phyloP scores from a whole-genome alignment of 2,888 invertebrate genomes.

The Tenthredo amoena region DNA sequence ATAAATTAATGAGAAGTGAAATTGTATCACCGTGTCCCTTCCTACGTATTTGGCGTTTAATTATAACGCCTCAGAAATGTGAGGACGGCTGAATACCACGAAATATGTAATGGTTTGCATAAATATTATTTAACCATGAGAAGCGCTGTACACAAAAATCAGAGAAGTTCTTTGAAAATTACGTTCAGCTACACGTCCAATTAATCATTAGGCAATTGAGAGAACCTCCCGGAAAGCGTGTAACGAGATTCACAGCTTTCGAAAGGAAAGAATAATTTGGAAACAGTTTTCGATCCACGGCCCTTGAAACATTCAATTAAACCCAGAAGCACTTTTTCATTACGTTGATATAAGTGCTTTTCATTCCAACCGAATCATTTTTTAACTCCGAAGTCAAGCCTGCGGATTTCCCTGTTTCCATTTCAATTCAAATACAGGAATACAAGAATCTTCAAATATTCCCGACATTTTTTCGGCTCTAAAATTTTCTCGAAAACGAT shows the following conservation, averaged over 20 bases:
- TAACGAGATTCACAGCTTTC: not conserved
- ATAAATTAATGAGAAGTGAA: constrained; percentile 20
- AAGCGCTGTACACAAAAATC: not conserved
- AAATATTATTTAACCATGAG: not conserved
- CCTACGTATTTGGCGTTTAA: not conserved
- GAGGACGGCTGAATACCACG: not conserved
- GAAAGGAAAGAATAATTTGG: not conserved
- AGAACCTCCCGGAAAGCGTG: not conserved
- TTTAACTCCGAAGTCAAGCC: not conserved
- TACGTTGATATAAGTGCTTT: not conserved
- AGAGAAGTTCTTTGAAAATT: not conserved
- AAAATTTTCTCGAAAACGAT: too few species aligned
- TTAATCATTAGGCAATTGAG: not conserved
- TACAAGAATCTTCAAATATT: not conserved
- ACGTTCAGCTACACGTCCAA: not conserved
- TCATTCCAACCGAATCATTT: not conserved
- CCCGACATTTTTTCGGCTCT: not conserved
- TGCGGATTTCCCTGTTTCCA: not conserved
- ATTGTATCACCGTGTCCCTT: not conserved
- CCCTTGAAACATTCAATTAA: not conserved
- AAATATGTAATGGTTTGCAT: not conserved
- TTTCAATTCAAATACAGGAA: not conserved
- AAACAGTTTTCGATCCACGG: constrained; percentile 2
- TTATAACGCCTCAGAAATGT: not conserved
- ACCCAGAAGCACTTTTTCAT: constrained; percentile 4